These are phyloP conservation scores for Tamias sibiricus DNA, from an alignment of 2,113 vertebrate genomes.

Conservation along the genomic window DNA sequence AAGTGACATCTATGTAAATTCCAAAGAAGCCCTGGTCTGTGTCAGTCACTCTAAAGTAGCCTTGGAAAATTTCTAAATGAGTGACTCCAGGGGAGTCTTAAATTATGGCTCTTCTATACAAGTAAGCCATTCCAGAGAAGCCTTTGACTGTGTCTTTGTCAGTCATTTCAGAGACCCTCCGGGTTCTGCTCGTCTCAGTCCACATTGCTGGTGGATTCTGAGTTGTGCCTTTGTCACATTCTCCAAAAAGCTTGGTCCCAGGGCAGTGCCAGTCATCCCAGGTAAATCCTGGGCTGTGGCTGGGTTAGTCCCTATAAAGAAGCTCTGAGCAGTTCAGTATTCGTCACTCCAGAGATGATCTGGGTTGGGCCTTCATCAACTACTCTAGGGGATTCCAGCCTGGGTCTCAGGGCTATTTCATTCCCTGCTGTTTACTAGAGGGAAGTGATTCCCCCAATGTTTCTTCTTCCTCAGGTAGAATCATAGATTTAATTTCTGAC, in stretches of 20 bases:
- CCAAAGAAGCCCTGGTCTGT: neutral
- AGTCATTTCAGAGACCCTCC: neutral
- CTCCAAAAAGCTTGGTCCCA: neutral
- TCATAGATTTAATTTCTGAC: neutral
- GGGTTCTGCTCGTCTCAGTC: neutral
- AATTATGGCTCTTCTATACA: neutral
- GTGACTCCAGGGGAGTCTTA: neutral
- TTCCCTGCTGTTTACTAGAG: slow-evolving; percentile 59
- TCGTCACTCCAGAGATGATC: neutral
- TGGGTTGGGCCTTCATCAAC: neutral
- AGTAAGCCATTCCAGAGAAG: neutral
- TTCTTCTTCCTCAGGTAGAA: neutral
- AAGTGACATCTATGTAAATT: slow-evolving; percentile 6
- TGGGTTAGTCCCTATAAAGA: neutral
- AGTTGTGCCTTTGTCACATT: neutral
- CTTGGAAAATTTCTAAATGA: neutral
- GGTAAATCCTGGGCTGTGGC: neutral
- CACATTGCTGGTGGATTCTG: neutral
- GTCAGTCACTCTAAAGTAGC: neutral
- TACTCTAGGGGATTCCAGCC: slow-evolving; percentile 61
- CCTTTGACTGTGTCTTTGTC: neutral
- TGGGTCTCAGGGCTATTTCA: slow-evolving; percentile 61
- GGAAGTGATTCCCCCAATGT: slow-evolving; percentile 8
- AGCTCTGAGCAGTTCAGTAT: neutral
- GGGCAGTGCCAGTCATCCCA: neutral